phyloP scores from a whole-genome alignment of 2,888 invertebrate species.

The Smittia sp. region DNA sequence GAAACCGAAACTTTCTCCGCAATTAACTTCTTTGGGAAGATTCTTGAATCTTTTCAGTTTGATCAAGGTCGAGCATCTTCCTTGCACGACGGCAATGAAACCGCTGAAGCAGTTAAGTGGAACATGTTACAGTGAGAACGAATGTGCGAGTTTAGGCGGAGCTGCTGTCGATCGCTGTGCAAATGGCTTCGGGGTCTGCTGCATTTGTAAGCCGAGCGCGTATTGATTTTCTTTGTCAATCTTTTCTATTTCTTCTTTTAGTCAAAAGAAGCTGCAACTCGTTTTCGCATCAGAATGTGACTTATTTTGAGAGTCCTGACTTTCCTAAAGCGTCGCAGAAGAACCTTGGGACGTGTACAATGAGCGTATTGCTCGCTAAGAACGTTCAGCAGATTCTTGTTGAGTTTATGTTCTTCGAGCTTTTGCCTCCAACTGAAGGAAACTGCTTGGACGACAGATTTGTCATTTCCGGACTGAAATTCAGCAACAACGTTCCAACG shows the following conservation, averaged over 20 bases:
- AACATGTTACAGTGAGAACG: constrained; percentile 65
- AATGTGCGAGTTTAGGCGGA: constrained; percentile 65
- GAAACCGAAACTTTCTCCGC: constrained; percentile 4
- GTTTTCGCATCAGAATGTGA: constrained; percentile 59
- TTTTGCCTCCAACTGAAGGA: constrained; percentile 54
- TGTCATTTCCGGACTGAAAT: constrained; percentile 67
- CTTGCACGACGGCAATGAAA: constrained; percentile 55
- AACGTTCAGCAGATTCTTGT: constrained; percentile 67
- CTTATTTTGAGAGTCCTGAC: constrained; percentile 71
- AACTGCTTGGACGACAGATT: constrained; percentile 68
- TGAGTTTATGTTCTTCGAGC: constrained; percentile 66
- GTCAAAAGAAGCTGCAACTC: constrained; percentile 68
- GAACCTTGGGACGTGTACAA: constrained; percentile 56
- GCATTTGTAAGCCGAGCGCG: constrained; percentile 63
- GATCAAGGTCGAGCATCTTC: constrained; percentile 65
- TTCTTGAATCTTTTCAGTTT: constrained; percentile 70
- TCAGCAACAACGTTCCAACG: constrained; percentile 61
- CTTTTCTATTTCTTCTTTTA: constrained; percentile 47
- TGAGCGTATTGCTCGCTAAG: constrained; percentile 60
- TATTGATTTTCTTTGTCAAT: constrained; percentile 9
- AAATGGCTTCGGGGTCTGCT: constrained; percentile 71
- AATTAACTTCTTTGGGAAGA: constrained; percentile 45
- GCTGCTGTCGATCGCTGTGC: constrained; percentile 66
- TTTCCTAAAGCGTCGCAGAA: constrained; percentile 58
- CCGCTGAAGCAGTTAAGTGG: constrained; percentile 63